Base-by-base conservation (phyloP, 1,140 invertebrate species). In the Drosophila guanche region DNA sequence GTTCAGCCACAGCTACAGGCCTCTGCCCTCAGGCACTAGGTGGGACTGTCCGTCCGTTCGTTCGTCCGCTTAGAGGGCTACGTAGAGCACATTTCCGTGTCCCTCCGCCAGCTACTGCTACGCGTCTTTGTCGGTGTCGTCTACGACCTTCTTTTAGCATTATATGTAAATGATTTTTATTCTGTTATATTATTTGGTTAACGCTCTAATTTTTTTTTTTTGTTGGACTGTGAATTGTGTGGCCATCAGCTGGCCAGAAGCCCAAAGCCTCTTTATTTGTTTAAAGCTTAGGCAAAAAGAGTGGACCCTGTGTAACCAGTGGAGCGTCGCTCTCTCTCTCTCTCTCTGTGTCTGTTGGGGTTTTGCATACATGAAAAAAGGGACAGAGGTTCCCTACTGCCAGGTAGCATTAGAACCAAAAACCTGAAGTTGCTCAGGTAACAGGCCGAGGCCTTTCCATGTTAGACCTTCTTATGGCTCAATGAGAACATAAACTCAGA, bases 141-240 rank as follows among this genome's bases (percentile, higher is more conserved):
- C 6, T 41, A 27, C 62, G 66, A 68, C 55, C 51, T 73, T 73
- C 57, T 73, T 55, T 22, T 23, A 8, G 27, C 22, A 62, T 62
- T 76, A 60, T 75, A 84, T 84, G 79, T 85, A 84, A 84, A 84
- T 85, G 79, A 58, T 80, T 86, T 84, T 84, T 84, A 84, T 84
- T 85, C 58, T 79, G 80, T 85, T 84, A 85, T 84, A 85, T 84
- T 84, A 85, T 85, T 85, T 85, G 68, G 80, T 70, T 85, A 86
- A 72, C 81, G 67, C 81, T 86, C 56, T 77, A 86, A 86, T 86
- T 81, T 84, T 42, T 54, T 52, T 66, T 77, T 81, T 78, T 77
- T 66, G 68, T 75, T 73, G 29, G 72, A 60, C 55, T 65, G 46
- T 40, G 75, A 70, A 58, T 63, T 76, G 33, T 37, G 33, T 37